A percentile compares a stretch with the other conserved stretches of the same genome.
Evolutionary conservation across 2,888 invertebrate species (phyloP).

Genomic region (Apamea epomidion): DNA sequence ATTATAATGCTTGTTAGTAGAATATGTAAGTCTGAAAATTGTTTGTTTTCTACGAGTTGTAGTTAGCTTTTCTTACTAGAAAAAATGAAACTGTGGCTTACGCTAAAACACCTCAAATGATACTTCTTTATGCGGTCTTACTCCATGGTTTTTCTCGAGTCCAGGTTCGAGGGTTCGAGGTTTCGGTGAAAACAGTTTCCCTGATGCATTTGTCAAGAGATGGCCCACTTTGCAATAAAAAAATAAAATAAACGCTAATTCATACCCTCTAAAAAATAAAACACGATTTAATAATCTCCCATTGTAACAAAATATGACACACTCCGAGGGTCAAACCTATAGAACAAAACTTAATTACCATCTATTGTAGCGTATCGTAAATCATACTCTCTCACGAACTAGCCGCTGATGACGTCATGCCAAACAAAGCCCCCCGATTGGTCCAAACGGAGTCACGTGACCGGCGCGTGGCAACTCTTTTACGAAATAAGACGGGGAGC

Average conservation of each 20-base stretch:
- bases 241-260: not conserved
- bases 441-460: slow-evolving; percentile 67
- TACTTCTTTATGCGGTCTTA: not conserved
- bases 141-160: not conserved
- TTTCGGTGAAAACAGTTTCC: not conserved
- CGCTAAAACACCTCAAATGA: not conserved
- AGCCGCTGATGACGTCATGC: slow-evolving; percentile 64
- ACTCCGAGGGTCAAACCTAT: slow-evolving; percentile 51
- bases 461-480: slow-evolving; percentile 66
- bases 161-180: no score
- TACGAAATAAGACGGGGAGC: slow-evolving; percentile 63
- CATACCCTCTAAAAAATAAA: slow-evolving; percentile 45
- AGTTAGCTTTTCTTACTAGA: not conserved
- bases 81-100: not conserved
- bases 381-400: slow-evolving; percentile 68
- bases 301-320: slow-evolving; percentile 53
- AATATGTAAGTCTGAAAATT: not conserved
- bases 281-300: slow-evolving; percentile 55
- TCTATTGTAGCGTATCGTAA: slow-evolving; percentile 65
- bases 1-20: not conserved
- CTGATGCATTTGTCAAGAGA: not conserved
- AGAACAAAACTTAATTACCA: slow-evolving; percentile 65
- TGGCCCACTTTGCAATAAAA: not conserved
- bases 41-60: not conserved
- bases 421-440: slow-evolving; percentile 61